These are phyloP conservation scores for Micromys minutus DNA, from an alignment of 2,113 vertebrate species.

Conservation along the genomic window DNA sequence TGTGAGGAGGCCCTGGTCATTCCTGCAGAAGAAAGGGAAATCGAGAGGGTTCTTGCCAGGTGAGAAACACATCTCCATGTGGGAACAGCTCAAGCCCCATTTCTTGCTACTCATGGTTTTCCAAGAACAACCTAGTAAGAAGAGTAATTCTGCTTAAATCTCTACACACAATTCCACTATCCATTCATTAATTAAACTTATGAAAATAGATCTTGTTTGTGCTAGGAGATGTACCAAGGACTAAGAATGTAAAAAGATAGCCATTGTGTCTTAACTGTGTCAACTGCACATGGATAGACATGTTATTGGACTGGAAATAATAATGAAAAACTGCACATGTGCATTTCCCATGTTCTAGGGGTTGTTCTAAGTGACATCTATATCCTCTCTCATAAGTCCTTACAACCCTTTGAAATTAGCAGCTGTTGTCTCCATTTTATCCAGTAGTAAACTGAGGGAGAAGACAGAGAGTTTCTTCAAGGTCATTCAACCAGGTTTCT, in stretches of 20 bases:
- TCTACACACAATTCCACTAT: not conserved
- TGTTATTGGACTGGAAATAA: not conserved
- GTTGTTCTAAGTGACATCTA: not conserved
- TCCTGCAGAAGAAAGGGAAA: not conserved
- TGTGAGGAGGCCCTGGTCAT: not conserved
- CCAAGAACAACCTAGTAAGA: not conserved
- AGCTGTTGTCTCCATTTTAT: not conserved
- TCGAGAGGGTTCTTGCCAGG: accelerated
- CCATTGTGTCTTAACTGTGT: not conserved
- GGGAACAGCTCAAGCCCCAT: not conserved
- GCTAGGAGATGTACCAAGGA: not conserved
- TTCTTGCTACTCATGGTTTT: not conserved
- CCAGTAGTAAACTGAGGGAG: not conserved
- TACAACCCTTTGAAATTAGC: not conserved
- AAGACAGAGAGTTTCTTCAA: not conserved
- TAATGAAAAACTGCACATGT: not conserved
- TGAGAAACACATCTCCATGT: not conserved
- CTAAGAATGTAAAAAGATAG: not conserved
- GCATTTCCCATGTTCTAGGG: not conserved
- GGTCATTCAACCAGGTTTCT: not conserved
- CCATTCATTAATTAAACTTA: not conserved
- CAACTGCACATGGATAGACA: not conserved
- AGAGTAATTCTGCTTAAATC: not conserved
- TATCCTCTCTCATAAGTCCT: not conserved
- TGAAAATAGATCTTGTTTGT: not conserved